Percentiles rank a stretch among this genome's conserved stretches.
Evolutionary conservation across 2,113 vertebrate genomes (phyloP).

Genomic region (Corydoras maculifer): DNA sequence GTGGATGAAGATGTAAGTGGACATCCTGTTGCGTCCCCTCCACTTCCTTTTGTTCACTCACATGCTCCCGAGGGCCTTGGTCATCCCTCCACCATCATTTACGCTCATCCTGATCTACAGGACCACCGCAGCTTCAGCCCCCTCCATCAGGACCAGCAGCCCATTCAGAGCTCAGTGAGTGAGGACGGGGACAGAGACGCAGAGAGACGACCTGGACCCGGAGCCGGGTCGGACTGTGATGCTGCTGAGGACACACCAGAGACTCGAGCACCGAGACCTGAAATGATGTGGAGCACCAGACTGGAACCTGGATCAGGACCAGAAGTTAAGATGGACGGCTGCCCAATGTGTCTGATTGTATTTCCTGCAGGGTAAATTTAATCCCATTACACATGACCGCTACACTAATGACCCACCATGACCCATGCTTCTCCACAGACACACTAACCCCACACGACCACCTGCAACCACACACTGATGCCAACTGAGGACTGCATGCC

Average conservation of each 20-base stretch:
- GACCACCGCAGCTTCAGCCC: background rate
- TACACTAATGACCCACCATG: background rate
- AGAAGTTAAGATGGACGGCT: conserved; percentile 56
- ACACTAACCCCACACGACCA: background rate
- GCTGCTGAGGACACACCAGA: background rate
- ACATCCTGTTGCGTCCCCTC: conserved; percentile 32
- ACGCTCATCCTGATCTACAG: background rate
- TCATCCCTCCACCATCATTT: background rate
- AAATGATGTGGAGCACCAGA: background rate
- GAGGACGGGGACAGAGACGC: background rate
- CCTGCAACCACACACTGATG: background rate
- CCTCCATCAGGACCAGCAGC: background rate
- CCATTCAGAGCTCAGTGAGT: background rate
- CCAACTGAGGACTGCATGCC: too few species aligned
- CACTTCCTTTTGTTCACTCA: background rate
- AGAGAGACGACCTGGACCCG: background rate
- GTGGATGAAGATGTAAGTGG: conserved; percentile 42
- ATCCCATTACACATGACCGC: background rate
- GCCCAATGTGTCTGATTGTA: conserved; percentile 73
- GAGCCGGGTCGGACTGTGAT: background rate
- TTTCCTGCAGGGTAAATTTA: conserved; percentile 70
- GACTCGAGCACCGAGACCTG: background rate
- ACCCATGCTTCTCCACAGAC: too few species aligned
- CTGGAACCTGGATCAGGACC: conserved; percentile 3
- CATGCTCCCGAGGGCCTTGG: conserved; percentile 1